Percentiles rank a stretch among this genome's conserved stretches.
phyloP scores from a whole-genome alignment of 2,797 vertebrate genomes.

The Eleutherodactylus coqui region DNA sequence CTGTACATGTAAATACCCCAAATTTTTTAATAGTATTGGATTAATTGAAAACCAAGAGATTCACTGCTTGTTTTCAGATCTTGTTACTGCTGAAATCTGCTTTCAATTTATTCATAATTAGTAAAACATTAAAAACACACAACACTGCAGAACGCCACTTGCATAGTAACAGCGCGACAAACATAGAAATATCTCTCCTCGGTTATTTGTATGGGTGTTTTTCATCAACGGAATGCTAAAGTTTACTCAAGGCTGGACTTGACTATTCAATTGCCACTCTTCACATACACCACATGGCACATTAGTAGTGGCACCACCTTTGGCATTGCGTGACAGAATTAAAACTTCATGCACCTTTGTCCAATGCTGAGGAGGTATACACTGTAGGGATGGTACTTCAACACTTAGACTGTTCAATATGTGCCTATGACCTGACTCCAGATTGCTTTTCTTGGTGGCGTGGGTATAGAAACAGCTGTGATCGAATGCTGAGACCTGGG shows the following conservation, averaged over 20 bases:
- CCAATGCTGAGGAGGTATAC: no score
- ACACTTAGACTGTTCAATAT: no score
- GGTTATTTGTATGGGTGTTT: neutral
- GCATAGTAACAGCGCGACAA: slow-evolving; percentile 25
- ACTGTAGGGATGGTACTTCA: no score
- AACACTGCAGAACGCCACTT: slow-evolving; percentile 22
- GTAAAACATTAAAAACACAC: slow-evolving; percentile 47
- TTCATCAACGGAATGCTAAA: neutral
- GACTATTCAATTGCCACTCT: neutral
- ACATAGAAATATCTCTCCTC: neutral
- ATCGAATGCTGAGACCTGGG: no score
- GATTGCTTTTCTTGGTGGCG: no score
- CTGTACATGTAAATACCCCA: neutral
- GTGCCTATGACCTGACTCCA: no score
- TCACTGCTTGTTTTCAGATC: slow-evolving; percentile 23
- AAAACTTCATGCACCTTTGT: no score
- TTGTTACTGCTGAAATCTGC: slow-evolving; percentile 23
- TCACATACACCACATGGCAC: neutral
- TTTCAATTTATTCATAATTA: slow-evolving; percentile 53
- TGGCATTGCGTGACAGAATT: neutral
- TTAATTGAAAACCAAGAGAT: slow-evolving; percentile 46
- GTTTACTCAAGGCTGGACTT: neutral
- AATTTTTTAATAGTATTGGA: neutral
- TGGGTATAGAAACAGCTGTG: no score
- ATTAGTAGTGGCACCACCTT: neutral